Base-by-base conservation (phyloP, 2,888 invertebrate species). In the Drosophila paranaensis region DNA sequence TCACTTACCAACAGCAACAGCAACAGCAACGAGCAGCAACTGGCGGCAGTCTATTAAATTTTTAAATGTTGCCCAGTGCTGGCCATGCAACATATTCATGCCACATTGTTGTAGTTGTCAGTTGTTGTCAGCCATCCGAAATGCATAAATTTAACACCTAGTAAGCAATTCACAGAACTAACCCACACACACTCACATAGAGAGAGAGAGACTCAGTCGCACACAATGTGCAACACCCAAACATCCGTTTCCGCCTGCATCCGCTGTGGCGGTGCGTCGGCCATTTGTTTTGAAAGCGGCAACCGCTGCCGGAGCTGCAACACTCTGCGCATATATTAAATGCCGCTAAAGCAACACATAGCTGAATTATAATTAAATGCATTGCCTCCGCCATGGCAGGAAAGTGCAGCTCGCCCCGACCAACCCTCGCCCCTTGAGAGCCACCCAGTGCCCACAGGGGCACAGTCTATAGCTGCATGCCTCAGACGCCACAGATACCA, bases 91-190 rank as follows among this genome's bases (percentile, higher is more conserved):
- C 74, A 74, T 70, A 66, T 76, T 71, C 80, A 68, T 80, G 74
- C 65, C 64, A 9, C 71, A 61, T 85, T 81, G 86, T 82, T 85
- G 61, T 68, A 75, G 62, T 55, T 77, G 80, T 80, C 79, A 71
- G 73, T 76, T 76, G 73, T 77, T 85, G 81, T 77, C 83, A 74
- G 69, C 78, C 86, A 85, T 88, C 86, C 84, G 89, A 89, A 88
- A 87, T 88, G 89, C 87, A 86, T 86, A 86, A 86, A 86, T 86
- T 86, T 86, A 88, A 88, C 86, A 86, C 86, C 89, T 86, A 82
- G 78, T 80, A 76, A 81, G 87, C 82, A 81, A 82, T 80, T 71
- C 75, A 69, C 54, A 65, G 48, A 78, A 78, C 83, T 82, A 78
- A 82, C 51, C 70, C 35, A 13, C 45, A 51, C 60, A 50, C 64